Conservation (phyloP, 2,888 invertebrate species). For the Eristalis arbustorum region DNA sequence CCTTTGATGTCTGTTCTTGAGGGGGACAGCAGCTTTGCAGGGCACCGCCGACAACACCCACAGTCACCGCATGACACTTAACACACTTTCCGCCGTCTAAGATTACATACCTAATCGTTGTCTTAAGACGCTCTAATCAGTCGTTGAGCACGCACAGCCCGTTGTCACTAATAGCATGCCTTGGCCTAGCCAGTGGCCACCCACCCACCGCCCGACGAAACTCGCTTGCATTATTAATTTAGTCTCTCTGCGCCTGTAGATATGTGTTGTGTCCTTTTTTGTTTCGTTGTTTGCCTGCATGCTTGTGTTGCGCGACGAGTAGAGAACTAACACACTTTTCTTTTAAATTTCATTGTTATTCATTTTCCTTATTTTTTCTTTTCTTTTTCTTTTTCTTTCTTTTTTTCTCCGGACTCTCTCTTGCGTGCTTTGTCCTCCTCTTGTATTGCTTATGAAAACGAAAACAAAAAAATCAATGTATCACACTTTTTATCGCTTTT, state of each 20-base stretch:
- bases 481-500: conserved; percentile 47
- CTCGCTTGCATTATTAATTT: conserved; percentile 34
- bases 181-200: neutral
- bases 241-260: neutral
- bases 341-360: conserved; percentile 22
- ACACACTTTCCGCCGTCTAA: conserved; percentile 46
- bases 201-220: neutral
- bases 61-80: conserved; percentile 37
- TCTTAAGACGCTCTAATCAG: conserved; percentile 51
- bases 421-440: conserved; percentile 34
- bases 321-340: conserved; percentile 16
- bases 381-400: conserved; percentile 27
- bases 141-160: conserved; percentile 53
- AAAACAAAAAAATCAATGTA: conserved; percentile 16
- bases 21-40: conserved; percentile 4
- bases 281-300: neutral
- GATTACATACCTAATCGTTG: conserved; percentile 51
- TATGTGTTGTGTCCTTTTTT: neutral
- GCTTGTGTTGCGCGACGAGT: neutral
- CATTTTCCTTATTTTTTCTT: conserved; percentile 15
- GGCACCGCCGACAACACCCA: neutral
- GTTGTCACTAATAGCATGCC: conserved; percentile 28
- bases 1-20: conserved; percentile 27
- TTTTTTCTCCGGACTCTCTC: conserved; percentile 52
- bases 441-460: conserved; percentile 29